Evolutionary conservation across 1,140 invertebrate genomes (phyloP).

Genomic region (Brachionus manjavacas): DNA sequence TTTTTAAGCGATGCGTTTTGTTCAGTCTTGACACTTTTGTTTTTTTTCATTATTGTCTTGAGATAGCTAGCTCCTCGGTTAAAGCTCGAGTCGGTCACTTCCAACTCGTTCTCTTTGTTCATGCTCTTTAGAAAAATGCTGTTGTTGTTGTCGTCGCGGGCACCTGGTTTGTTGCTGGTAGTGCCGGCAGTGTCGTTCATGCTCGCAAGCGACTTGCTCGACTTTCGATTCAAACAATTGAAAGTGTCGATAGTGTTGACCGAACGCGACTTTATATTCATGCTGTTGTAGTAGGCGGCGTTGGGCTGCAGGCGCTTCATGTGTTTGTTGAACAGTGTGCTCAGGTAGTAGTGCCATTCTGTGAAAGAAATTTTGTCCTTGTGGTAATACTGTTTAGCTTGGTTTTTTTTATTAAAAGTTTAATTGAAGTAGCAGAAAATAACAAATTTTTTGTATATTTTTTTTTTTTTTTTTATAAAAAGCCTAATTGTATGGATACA

Average conservation of each 20-base stretch:
- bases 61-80: background rate
- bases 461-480: background rate
- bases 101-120: constrained; percentile 19
- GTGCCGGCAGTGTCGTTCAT: background rate
- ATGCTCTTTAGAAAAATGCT: background rate
- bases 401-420: background rate
- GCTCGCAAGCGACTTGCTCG: background rate
- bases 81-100: background rate
- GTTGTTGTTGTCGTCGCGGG: background rate
- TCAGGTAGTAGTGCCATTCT: background rate
- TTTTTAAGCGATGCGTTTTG: background rate
- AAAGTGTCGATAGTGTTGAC: background rate
- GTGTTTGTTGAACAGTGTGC: background rate
- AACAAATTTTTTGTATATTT: background rate
- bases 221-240: background rate
- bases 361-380: constrained; percentile 24
- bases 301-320: background rate
- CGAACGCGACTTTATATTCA: background rate
- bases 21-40: background rate
- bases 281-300: background rate
- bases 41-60: constrained; percentile 26
- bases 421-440: background rate
- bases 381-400: background rate
- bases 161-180: background rate
- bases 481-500: too few species aligned